These are phyloP conservation scores for Alethe diademata DNA, from an alignment of 2,113 vertebrate species.

Conservation along the genomic window DNA sequence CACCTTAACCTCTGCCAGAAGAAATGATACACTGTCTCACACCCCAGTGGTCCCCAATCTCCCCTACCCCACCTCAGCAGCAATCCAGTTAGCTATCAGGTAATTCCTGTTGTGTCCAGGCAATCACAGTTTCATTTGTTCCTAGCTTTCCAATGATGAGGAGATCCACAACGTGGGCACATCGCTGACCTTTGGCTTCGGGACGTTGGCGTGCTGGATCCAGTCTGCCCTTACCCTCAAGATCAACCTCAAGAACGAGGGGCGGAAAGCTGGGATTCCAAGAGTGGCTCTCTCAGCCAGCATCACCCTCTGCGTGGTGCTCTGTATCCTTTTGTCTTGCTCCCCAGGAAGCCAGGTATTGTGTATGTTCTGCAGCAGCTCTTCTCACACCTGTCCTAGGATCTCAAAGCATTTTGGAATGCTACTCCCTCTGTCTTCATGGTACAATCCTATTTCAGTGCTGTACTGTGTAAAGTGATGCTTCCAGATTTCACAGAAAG, in stretches of 20 bases:
- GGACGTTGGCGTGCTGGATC: slow-evolving; percentile 88
- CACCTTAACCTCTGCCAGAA: neutral
- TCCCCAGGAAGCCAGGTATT: neutral
- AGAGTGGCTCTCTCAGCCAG: slow-evolving; percentile 82
- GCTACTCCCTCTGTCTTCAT: neutral
- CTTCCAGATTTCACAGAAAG: neutral
- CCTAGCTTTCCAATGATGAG: slow-evolving; percentile 78
- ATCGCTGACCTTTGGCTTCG: slow-evolving; percentile 83
- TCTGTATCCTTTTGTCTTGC: slow-evolving; percentile 86
- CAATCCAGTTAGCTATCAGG: neutral
- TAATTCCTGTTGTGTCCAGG: neutral
- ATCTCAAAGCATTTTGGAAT: neutral
- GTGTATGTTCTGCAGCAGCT: neutral
- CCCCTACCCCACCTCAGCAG: neutral
- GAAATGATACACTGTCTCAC: neutral
- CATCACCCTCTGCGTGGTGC: slow-evolving; percentile 83
- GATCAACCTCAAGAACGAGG: slow-evolving; percentile 86
- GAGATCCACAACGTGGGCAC: slow-evolving; percentile 85
- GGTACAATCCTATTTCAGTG: neutral
- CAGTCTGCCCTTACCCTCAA: slow-evolving; percentile 87
- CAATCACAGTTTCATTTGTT: neutral
- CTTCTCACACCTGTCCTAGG: neutral
- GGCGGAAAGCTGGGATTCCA: slow-evolving; percentile 73
- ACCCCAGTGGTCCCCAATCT: neutral
- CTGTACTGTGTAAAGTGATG: neutral